Evolutionary conservation across 2,113 vertebrate species (phyloP).

Genomic region (Triplophysa rosa): DNA sequence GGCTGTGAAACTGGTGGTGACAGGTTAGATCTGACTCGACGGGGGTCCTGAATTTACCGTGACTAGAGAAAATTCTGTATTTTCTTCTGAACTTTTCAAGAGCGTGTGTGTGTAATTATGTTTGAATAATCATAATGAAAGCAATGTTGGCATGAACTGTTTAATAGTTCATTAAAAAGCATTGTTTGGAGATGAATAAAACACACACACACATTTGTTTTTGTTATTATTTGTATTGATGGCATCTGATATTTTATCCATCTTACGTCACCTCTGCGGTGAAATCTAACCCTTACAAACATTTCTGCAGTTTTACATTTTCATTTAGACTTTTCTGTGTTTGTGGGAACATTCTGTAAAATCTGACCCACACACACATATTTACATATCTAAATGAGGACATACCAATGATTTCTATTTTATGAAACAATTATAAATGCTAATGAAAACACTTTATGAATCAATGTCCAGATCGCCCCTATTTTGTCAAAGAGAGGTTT

Average conservation of each 20-base stretch:
- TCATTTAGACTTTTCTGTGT: constrained; percentile 5
- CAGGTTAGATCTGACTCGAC: constrained; percentile 46
- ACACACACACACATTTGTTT: no score
- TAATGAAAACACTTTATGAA: no score
- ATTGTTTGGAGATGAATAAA: neutral
- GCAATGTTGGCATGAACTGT: neutral
- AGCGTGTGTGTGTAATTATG: neutral
- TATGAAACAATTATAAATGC: no score
- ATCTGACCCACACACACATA: constrained; percentile 27
- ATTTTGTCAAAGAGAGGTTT: neutral
- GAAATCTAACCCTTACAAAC: no score
- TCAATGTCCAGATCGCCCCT: neutral
- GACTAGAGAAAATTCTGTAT: constrained; percentile 42
- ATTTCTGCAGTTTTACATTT: neutral
- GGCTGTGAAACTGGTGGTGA: constrained; percentile 50
- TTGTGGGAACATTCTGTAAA: constrained; percentile 50
- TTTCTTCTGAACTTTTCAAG: constrained; percentile 7
- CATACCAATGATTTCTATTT: no score
- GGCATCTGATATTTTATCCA: no score
- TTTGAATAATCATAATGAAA: constrained; percentile 2
- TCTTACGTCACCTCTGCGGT: no score
- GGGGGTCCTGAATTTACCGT: constrained; percentile 56
- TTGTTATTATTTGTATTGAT: no score
- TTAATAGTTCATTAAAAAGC: constrained; percentile 1
- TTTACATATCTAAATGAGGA: constrained; percentile 2